A percentile compares a stretch with the other conserved stretches of the same genome.
Conservation (phyloP, 2,113 vertebrate species). For the Merops nubicus region DNA sequence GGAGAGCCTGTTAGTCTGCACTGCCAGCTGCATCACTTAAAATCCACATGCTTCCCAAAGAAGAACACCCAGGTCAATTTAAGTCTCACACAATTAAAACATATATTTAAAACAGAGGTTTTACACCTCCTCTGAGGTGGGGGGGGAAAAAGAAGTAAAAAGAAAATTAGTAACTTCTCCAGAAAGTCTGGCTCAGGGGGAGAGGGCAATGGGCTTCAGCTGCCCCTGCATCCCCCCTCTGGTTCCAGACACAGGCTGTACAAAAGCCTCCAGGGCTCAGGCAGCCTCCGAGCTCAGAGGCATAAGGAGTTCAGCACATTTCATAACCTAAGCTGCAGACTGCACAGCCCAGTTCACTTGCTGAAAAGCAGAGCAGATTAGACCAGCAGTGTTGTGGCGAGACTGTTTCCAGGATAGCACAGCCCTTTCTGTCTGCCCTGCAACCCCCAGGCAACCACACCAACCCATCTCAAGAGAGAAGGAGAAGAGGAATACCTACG, state of each 20-base stretch:
- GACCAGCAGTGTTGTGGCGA: not conserved
- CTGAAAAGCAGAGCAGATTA: not conserved
- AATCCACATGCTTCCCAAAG: not conserved
- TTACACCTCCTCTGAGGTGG: no score
- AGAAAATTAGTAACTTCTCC: not conserved
- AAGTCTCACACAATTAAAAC: not conserved
- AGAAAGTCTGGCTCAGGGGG: not conserved
- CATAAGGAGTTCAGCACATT: not conserved
- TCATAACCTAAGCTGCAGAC: not conserved
- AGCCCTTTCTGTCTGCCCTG: not conserved
- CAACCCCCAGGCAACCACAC: not conserved
- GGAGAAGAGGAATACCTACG: conserved; percentile 67
- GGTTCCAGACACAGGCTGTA: no score
- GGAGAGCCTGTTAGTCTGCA: not conserved
- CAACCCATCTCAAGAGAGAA: not conserved
- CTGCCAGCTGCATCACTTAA: not conserved
- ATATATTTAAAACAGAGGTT: not conserved
- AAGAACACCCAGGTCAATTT: not conserved
- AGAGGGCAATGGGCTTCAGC: not conserved
- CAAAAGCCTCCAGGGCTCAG: not conserved
- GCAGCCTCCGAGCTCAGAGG: not conserved
- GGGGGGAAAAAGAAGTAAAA: accelerated
- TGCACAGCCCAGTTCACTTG: not conserved
- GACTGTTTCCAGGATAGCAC: not conserved
- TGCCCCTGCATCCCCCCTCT: not conserved